Conservation (phyloP, 2,888 invertebrate species). For the Coleophora deauratella region DNA sequence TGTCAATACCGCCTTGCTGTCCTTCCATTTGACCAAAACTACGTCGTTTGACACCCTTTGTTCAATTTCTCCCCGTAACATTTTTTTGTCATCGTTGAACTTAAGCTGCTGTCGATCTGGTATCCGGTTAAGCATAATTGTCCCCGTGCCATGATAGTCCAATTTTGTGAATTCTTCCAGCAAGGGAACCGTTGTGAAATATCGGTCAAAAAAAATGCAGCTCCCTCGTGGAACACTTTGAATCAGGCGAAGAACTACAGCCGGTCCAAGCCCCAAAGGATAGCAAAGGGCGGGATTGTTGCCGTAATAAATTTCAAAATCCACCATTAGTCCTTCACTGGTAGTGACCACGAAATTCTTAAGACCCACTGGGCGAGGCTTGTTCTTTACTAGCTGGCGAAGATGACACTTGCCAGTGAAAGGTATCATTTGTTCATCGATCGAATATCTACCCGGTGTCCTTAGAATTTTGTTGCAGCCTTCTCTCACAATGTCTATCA, state of each 20-base stretch:
- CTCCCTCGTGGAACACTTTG: conserved; percentile 15
- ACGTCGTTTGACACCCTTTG: conserved; percentile 10
- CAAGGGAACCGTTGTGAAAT: conserved; percentile 15
- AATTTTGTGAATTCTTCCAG: conserved; percentile 12
- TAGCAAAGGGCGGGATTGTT: conserved; percentile 3
- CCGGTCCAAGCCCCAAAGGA: conserved; percentile 13
- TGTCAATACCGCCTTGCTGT: conserved; percentile 16
- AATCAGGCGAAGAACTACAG: conserved; percentile 13
- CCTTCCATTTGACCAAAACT: conserved; percentile 16
- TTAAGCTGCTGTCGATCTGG: conserved; percentile 4
- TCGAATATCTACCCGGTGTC: conserved; percentile 12
- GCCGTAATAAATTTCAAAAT: conserved; percentile 12
- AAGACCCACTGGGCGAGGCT: conserved; percentile 17
- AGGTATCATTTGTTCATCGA: conserved; percentile 17
- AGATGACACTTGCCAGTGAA: conserved; percentile 15
- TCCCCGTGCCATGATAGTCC: conserved; percentile 11
- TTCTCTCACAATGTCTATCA: conserved; percentile 14
- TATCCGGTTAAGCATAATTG: conserved; percentile 11
- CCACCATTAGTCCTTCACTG: conserved; percentile 18
- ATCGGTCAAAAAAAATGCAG: conserved; percentile 14
- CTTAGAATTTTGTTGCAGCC: conserved; percentile 15
- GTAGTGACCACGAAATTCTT: conserved; percentile 18
- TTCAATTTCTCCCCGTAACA: conserved; percentile 14
- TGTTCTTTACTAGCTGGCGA: conserved; percentile 15
- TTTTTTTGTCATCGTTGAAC: conserved; percentile 14